phyloP scores from a whole-genome alignment of 2,113 vertebrate species.

The Solea solea region DNA sequence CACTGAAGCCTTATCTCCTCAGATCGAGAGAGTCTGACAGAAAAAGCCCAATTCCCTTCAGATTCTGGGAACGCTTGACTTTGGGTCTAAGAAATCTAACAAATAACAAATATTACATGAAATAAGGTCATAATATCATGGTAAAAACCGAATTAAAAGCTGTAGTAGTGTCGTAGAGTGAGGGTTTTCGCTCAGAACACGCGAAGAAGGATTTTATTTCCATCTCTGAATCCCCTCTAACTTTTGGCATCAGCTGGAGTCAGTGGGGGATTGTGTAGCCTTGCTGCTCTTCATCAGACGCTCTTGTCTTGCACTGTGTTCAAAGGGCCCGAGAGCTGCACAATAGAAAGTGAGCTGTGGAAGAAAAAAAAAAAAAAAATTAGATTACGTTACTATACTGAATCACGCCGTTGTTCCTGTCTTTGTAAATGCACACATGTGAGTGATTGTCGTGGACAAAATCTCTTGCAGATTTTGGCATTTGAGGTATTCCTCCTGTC shows the following conservation, averaged over 20 bases:
- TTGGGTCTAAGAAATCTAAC: too few species aligned
- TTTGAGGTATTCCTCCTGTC: conserved; percentile 10
- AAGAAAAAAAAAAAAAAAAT: conserved; percentile 12
- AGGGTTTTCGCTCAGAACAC: conserved; percentile 8
- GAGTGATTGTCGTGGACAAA: conserved; percentile 1
- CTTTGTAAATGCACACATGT: conserved; percentile 18
- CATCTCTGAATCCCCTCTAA: conserved; percentile 6
- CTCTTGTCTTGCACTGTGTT: conserved; percentile 28
- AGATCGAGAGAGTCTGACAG: too few species aligned
- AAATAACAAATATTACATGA: too few species aligned
- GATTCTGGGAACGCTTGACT: too few species aligned
- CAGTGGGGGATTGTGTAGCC: conserved; percentile 16
- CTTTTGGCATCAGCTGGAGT: conserved; percentile 20
- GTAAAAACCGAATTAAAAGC: too few species aligned
- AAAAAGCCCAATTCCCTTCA: too few species aligned
- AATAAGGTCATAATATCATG: too few species aligned
- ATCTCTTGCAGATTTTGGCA: conserved; percentile 14
- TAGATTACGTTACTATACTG: conserved; percentile 7
- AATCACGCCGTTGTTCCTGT: not conserved
- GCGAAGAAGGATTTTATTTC: not conserved
- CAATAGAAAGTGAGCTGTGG: conserved; percentile 2
- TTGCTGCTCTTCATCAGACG: conserved; percentile 23
- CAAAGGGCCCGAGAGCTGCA: conserved; percentile 20
- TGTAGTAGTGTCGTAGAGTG: not conserved
- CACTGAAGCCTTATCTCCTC: too few species aligned